phyloP scores from a whole-genome alignment of 2,888 invertebrate species.

The Drosophila quasianomalipes region DNA sequence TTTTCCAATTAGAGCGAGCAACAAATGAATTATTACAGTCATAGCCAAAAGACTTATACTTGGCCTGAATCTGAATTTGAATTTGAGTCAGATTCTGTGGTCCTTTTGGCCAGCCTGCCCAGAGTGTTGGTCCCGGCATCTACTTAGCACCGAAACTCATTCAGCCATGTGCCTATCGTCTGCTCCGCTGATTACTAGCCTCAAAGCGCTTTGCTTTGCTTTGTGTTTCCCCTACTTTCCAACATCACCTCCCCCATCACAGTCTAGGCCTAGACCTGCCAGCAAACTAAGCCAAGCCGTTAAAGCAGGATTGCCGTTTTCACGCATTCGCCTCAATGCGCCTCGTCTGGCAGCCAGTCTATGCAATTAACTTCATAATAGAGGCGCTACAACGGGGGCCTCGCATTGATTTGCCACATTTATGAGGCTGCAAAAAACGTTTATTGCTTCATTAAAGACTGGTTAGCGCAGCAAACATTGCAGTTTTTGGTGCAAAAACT shows the following conservation, averaged over 20 bases:
- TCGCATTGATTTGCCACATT: slow-evolving; percentile 52
- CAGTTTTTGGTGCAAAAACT: slow-evolving; percentile 21
- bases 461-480: slow-evolving; percentile 32
- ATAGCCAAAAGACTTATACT: slow-evolving; percentile 26
- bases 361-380: slow-evolving; percentile 66
- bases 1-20: slow-evolving; percentile 74
- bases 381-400: slow-evolving; percentile 21
- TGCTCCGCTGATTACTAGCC: slow-evolving; percentile 47
- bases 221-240: not conserved
- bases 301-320: slow-evolving; percentile 40
- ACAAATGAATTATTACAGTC: slow-evolving; percentile 66
- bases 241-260: no score
- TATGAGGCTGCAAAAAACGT: slow-evolving; percentile 34
- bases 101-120: not conserved
- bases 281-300: not conserved
- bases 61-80: slow-evolving; percentile 2
- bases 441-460: slow-evolving; percentile 39
- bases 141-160: slow-evolving; percentile 33
- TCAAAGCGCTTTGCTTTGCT: slow-evolving; percentile 21
- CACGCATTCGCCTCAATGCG: slow-evolving; percentile 68
- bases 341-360: slow-evolving; percentile 50
- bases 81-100: not conserved
- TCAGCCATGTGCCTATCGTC: slow-evolving; percentile 41
- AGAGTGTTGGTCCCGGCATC: slow-evolving; percentile 3
- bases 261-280: not conserved